Percentiles rank a stretch among this genome's conserved stretches.
Evolutionary conservation across 2,888 invertebrate genomes (phyloP).

Genomic region (Anagyrus pseudococci): DNA sequence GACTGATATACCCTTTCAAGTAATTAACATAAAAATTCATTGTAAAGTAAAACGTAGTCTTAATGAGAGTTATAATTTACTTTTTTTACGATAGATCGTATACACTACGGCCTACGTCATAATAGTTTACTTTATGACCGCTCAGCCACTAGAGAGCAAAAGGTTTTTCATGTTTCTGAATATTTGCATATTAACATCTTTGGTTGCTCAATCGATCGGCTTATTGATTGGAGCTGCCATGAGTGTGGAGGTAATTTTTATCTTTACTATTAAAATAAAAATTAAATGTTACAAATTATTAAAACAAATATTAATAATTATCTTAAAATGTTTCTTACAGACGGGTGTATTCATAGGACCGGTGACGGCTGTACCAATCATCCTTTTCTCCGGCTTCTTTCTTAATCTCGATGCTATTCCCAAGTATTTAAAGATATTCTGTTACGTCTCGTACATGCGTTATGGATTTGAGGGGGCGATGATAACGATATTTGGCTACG

Average conservation of each 20-base stretch:
- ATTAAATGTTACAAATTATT: background rate
- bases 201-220: constrained; percentile 92
- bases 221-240: constrained; percentile 92
- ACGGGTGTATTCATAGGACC: constrained; percentile 79
- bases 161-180: constrained; percentile 83
- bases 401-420: constrained; percentile 92
- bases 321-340: constrained; percentile 51
- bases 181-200: constrained; percentile 80
- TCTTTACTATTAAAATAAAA: background rate
- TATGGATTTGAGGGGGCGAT: constrained; percentile 94
- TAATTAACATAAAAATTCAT: constrained; percentile 64
- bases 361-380: constrained; percentile 88
- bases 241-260: constrained; percentile 73
- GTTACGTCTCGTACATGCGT: constrained; percentile 88
- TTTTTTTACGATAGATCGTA: constrained; percentile 54
- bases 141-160: constrained; percentile 88
- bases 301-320: background rate
- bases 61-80: background rate
- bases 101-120: constrained; percentile 62
- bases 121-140: constrained; percentile 95
- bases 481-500: constrained; percentile 89
- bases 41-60: background rate
- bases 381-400: constrained; percentile 94
- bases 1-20: constrained; percentile 95
- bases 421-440: constrained; percentile 85